Evolutionary conservation across 2,888 invertebrate genomes (phyloP), one percentile per base, ranked within the genome.

Genomic region (Scotopteryx bipunctaria): DNA sequence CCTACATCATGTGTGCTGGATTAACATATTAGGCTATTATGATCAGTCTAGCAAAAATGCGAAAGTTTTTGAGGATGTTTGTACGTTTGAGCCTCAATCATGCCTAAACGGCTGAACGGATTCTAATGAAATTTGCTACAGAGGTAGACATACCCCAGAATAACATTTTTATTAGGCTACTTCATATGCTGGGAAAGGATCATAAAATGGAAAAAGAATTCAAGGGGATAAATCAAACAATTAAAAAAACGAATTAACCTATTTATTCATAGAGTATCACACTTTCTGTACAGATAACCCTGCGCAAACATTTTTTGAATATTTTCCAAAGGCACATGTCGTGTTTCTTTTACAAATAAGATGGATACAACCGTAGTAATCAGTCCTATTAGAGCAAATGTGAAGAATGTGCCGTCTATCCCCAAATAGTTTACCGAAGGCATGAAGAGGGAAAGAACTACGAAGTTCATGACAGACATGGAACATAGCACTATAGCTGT

Each of bases 291-390:
- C 44, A 76, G 57, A 58, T 54, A 75, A 9, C 77, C 71, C 14
- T 58, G 23, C 14, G 64, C 67, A 46, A 66, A 78, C 66, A 67
- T 68, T 3, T 56, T 42, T 27, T 80, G 63, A 6, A 84, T 72
- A 2, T 59, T 59, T 48, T 81, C 71, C 5, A 79, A 55, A 0
- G 76, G 68, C 14, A 75, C 64, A 0, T 73, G 73, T 44, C 76
- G 79, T 0, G 88, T 87, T 58, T 88, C 87, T 8, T 80, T 82
- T 33, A 84, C 70, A 5, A 67, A 57, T 1, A 80, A 61, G 21
- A 68, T 61, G 0, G 77, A 54, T 15, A 77, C 43, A 0, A 75
- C n/a, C 0, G 74, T 69, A 0, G 74, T 58, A 0, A 69, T 1
- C 0, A 66, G 46, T 15, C 77, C 68, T 0, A 77, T 65, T 1